A percentile compares a stretch with the other conserved stretches of the same genome.
Evolutionary conservation across 2,797 vertebrate species (phyloP).

Genomic region (Falco biarmicus): DNA sequence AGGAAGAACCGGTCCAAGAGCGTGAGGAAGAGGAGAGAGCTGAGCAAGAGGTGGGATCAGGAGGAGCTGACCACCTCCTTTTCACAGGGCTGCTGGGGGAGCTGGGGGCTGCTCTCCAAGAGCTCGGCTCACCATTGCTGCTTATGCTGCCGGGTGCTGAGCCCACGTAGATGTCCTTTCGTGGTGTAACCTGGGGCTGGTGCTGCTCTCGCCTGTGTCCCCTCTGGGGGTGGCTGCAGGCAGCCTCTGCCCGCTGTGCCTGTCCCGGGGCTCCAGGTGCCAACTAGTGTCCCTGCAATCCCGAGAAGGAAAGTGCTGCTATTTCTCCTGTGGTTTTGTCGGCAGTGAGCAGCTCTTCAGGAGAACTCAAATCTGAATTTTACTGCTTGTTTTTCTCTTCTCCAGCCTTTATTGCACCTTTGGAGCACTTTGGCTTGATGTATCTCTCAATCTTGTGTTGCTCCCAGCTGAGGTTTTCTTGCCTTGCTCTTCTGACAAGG

Average conservation of each 20-base stretch:
- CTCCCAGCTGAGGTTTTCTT: background rate
- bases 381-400: background rate
- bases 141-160: background rate
- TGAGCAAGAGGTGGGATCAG: constrained; percentile 11
- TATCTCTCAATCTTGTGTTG: background rate
- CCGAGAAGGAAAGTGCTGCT: background rate
- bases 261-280: background rate
- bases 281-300: background rate
- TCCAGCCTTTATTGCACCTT: background rate
- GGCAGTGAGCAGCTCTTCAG: background rate
- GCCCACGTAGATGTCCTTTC: fast-evolving
- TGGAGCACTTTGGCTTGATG: background rate
- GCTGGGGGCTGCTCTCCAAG: background rate
- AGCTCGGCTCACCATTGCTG: background rate
- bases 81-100: background rate
- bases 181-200: background rate
- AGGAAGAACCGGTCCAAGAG: constrained; percentile 57
- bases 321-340: background rate
- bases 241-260: background rate
- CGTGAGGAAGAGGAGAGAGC: constrained; percentile 69
- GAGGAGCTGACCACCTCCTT: background rate
- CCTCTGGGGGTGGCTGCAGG: background rate
- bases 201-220: background rate
- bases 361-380: background rate
- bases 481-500: background rate